phyloP scores from a whole-genome alignment of 1,140 invertebrate genomes.

The Caenorhabditis tropicalis region DNA sequence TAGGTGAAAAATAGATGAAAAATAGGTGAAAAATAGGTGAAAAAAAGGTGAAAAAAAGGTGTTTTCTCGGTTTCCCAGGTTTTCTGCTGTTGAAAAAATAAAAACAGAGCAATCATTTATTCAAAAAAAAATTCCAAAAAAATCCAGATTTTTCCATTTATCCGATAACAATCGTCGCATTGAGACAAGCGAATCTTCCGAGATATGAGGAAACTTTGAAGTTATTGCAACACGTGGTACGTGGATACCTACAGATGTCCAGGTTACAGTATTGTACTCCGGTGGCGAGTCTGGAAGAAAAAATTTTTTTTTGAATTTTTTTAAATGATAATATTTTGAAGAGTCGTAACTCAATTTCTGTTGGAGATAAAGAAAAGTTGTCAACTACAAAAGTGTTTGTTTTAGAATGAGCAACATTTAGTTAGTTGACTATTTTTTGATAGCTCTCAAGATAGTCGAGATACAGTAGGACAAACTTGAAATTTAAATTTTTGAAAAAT shows the following conservation, averaged over 20 bases:
- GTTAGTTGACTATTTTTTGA: too few species aligned
- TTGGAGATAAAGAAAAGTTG: neutral
- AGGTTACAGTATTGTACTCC: constrained; percentile 35
- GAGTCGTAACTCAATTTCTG: neutral
- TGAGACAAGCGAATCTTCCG: constrained; percentile 7
- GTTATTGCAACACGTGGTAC: constrained; percentile 12
- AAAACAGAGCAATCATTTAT: neutral
- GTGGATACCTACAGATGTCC: constrained; percentile 27
- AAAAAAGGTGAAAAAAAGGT: too few species aligned
- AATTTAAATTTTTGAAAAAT: neutral
- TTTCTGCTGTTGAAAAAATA: neutral
- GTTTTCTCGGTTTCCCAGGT: too few species aligned
- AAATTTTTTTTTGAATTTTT: neutral
- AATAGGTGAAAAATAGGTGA: too few species aligned
- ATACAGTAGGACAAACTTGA: too few species aligned
- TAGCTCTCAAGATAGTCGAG: too few species aligned
- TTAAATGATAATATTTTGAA: too few species aligned
- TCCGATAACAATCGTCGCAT: neutral
- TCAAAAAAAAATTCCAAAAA: too few species aligned
- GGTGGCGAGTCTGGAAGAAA: neutral
- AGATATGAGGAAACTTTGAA: constrained; percentile 12
- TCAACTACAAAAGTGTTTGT: constrained; percentile 1
- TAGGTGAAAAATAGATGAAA: too few species aligned
- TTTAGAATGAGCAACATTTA: too few species aligned
- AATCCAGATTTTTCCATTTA: too few species aligned